Percentiles rank a stretch among this genome's conserved stretches.
These are phyloP conservation scores for Bambusicola thoracicus DNA, from an alignment of 2,113 vertebrate species.

Conservation along the genomic window DNA sequence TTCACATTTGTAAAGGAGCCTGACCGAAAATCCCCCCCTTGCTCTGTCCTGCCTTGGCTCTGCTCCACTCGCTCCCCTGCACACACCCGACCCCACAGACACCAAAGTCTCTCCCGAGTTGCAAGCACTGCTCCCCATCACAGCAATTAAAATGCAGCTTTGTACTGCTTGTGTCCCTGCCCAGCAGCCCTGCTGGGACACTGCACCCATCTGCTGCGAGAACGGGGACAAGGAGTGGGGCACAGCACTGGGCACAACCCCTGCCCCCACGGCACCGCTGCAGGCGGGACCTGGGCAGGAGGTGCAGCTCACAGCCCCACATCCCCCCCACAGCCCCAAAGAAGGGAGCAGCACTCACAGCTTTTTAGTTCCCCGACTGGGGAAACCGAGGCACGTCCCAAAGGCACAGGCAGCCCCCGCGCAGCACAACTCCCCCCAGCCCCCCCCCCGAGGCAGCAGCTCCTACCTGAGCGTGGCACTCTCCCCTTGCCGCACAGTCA, in stretches of 20 bases:
- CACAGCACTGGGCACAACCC: not conserved
- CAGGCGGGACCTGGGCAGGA: not conserved
- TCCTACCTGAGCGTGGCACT: slow-evolving; percentile 94
- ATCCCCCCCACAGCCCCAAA: not conserved
- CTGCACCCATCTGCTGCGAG: slow-evolving; percentile 39
- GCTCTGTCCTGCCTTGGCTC: not conserved
- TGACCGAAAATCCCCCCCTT: not conserved
- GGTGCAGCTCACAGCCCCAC: too few relatives aligned
- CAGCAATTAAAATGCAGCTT: slow-evolving; percentile 31
- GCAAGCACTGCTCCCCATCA: not conserved
- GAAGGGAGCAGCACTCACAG: too few relatives aligned
- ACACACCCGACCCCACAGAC: slow-evolving; percentile 44
- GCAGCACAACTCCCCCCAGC: not conserved
- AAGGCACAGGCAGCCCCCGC: accelerated
- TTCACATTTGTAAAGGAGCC: not conserved
- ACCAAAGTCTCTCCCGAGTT: slow-evolving; percentile 14
- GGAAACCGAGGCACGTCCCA: slow-evolving; percentile 30
- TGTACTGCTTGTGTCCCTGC: not conserved
- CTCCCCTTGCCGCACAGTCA: slow-evolving; percentile 96
- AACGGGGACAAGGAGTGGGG: not conserved
- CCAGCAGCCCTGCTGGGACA: not conserved
- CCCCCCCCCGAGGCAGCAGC: not conserved
- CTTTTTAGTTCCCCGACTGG: not conserved
- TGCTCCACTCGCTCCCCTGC: not conserved
- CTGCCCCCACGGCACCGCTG: accelerated